Evolutionary conservation across 2,888 invertebrate species (phyloP).

Genomic region (Rhagophthalmus giganteus): DNA sequence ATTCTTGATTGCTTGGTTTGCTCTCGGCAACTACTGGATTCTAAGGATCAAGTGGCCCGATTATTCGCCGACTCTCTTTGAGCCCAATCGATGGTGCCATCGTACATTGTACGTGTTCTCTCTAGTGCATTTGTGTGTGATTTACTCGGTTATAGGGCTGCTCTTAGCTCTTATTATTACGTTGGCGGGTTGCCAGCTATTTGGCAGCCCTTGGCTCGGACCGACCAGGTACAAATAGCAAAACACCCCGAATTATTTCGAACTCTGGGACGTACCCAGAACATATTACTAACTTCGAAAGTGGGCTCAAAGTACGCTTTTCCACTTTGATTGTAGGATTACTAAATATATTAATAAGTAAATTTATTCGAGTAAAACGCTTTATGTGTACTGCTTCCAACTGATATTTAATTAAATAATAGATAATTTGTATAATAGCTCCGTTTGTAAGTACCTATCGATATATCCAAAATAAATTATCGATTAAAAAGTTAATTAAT

Average conservation of each 20-base stretch:
- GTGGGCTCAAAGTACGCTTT: constrained; percentile 8
- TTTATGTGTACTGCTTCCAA: constrained; percentile 31
- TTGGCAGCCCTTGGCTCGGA: constrained; percentile 72
- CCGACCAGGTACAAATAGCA: constrained; percentile 68
- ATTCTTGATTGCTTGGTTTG: constrained; percentile 76
- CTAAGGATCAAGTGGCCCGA: constrained; percentile 76
- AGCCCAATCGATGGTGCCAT: constrained; percentile 80
- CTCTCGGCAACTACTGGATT: constrained; percentile 68
- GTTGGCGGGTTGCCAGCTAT: constrained; percentile 69
- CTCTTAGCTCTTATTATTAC: constrained; percentile 63
- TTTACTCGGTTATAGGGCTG: constrained; percentile 66
- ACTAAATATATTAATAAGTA: constrained; percentile 3
- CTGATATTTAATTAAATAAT: too few species aligned
- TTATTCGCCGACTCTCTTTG: constrained; percentile 70
- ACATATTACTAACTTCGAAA: constrained; percentile 44
- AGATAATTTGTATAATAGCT: too few species aligned
- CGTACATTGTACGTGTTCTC: constrained; percentile 77
- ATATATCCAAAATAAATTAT: too few species aligned
- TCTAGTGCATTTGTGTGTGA: constrained; percentile 70
- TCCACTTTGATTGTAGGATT: constrained; percentile 7
- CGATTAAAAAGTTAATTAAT: too few species aligned
- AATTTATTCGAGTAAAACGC: constrained; percentile 12
- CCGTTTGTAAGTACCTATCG: too few species aligned
- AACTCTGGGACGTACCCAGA: constrained; percentile 51
- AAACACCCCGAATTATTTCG: constrained; percentile 50